These are phyloP conservation scores for Squalus acanthias DNA, from an alignment of 2,797 vertebrate genomes.

Conservation along the genomic window DNA sequence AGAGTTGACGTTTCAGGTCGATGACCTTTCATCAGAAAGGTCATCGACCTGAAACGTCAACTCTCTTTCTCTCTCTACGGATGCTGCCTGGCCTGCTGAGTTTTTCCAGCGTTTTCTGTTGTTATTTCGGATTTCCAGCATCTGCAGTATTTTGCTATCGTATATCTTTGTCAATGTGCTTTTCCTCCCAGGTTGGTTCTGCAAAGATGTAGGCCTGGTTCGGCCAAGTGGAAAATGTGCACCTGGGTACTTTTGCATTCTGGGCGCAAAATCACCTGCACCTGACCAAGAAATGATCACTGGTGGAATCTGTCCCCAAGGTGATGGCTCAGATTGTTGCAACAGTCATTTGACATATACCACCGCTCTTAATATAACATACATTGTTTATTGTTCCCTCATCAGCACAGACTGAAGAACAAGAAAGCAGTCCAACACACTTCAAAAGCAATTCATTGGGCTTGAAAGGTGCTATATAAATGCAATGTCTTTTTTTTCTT, in stretches of 20 bases:
- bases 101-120: too few relatives aligned
- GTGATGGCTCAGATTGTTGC: neutral
- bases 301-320: neutral
- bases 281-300: neutral
- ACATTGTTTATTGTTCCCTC: neutral
- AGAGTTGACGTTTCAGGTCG: too few relatives aligned
- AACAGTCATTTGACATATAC: neutral
- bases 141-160: too few relatives aligned
- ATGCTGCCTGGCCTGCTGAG: too few relatives aligned
- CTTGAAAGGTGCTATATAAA: too few relatives aligned
- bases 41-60: too few relatives aligned
- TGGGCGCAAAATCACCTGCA: neutral
- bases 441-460: too few relatives aligned
- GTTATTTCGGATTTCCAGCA: too few relatives aligned
- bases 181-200: neutral
- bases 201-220: neutral
- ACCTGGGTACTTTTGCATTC: neutral
- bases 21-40: too few relatives aligned
- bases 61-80: too few relatives aligned
- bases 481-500: too few relatives aligned
- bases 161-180: neutral
- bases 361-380: neutral
- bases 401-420: neutral
- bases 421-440: too few relatives aligned
- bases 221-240: neutral